Percentiles rank a stretch among this genome's conserved stretches.
These are phyloP conservation scores for Butorides virescens DNA, from an alignment of 2,113 vertebrate genomes.

Conservation along the genomic window DNA sequence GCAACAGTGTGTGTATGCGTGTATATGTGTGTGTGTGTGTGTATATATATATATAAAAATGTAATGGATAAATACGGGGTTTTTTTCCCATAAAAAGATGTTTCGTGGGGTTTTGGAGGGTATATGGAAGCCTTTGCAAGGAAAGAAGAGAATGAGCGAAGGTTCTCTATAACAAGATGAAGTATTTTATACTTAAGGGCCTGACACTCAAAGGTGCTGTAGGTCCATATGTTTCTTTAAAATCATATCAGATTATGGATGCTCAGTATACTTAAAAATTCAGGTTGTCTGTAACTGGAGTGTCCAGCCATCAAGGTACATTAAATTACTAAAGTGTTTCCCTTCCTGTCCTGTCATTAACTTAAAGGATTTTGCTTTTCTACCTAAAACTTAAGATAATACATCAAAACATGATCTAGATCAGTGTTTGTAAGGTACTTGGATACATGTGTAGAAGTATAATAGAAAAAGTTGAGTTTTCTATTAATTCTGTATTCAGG, in stretches of 20 bases:
- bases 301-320: background rate
- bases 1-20: background rate
- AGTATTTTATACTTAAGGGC: background rate
- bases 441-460: background rate
- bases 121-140: background rate
- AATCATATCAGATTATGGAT: background rate
- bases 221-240: background rate
- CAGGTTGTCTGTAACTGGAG: background rate
- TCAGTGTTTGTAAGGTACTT: background rate
- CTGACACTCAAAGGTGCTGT: background rate
- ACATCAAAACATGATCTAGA: background rate
- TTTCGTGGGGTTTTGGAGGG: background rate
- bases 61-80: rapidly evolving
- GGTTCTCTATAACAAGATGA: background rate
- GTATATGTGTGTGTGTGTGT: background rate
- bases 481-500: background rate
- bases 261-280: background rate
- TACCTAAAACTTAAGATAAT: background rate
- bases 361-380: background rate
- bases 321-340: background rate
- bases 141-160: background rate
- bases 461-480: background rate
- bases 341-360: background rate
- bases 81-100: rapidly evolving
- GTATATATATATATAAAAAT: background rate